phyloP scores from a whole-genome alignment of 2,113 vertebrate genomes.

The Sarotherodon lohbergeri region DNA sequence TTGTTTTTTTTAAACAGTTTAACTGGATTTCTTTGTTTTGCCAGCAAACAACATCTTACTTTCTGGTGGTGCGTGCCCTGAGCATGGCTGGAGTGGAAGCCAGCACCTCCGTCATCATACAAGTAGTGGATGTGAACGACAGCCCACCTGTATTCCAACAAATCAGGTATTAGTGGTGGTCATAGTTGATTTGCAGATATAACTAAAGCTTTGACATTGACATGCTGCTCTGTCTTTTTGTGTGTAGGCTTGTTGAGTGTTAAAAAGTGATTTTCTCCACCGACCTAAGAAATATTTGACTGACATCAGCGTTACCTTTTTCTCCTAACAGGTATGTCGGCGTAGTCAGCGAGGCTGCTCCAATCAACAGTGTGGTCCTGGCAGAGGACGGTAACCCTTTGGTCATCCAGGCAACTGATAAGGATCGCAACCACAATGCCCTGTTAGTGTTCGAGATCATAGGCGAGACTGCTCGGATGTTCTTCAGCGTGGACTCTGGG shows the following conservation, averaged over 20 bases:
- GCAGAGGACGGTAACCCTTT: constrained; percentile 80
- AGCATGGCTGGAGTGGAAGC: constrained; percentile 92
- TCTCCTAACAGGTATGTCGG: constrained; percentile 51
- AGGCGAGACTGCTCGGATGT: constrained; percentile 86
- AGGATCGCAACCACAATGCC: constrained; percentile 90
- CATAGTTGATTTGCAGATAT: not conserved
- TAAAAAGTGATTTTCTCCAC: not conserved
- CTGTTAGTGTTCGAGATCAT: constrained; percentile 92
- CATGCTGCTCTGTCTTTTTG: not conserved
- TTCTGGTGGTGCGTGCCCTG: constrained; percentile 79
- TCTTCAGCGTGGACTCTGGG: constrained; percentile 92
- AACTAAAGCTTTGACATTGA: not conserved
- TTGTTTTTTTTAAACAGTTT: not conserved
- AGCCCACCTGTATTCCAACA: constrained; percentile 84
- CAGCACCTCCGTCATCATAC: constrained; percentile 81
- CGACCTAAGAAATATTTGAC: not conserved
- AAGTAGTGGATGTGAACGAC: constrained; percentile 92
- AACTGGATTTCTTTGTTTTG: not conserved
- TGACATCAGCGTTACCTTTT: not conserved
- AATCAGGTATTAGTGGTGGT: constrained; percentile 70
- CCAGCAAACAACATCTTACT: constrained; percentile 75
- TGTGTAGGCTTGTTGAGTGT: not conserved
- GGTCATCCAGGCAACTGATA: constrained; percentile 85
- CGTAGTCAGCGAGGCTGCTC: constrained; percentile 86
- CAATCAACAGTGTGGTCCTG: constrained; percentile 86